These are phyloP conservation scores for Anarhynchus alexandrinus DNA, from an alignment of 2,113 vertebrate species.

Conservation along the genomic window DNA sequence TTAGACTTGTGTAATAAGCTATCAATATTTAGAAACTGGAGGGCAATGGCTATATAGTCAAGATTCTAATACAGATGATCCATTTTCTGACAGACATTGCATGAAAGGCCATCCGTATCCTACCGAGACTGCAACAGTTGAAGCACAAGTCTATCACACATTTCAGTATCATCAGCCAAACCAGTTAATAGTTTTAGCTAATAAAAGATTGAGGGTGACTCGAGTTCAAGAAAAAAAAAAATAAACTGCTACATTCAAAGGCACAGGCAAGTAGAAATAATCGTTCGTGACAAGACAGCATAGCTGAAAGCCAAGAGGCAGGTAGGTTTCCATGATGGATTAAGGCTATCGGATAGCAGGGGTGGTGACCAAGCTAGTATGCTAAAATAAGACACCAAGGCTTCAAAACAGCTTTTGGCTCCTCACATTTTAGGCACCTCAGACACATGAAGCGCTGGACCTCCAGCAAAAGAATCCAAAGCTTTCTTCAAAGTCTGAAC, in stretches of 20 bases:
- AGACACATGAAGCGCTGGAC: background rate
- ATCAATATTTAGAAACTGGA: background rate
- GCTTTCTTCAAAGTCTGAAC: background rate
- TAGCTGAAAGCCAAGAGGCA: background rate
- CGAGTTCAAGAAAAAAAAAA: background rate
- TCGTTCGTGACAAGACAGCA: background rate
- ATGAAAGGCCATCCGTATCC: background rate
- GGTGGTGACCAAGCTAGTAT: background rate
- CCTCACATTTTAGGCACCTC: background rate
- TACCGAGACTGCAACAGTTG: background rate
- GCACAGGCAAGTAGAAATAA: background rate
- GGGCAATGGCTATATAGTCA: background rate
- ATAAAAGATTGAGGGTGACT: background rate
- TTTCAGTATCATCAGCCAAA: background rate
- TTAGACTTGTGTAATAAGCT: background rate
- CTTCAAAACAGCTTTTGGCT: background rate
- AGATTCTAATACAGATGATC: background rate
- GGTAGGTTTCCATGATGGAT: background rate
- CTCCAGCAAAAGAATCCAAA: background rate
- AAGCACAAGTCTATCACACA: background rate
- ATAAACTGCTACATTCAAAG: background rate
- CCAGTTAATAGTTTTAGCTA: background rate
- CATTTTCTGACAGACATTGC: background rate
- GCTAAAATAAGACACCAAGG: slow-evolving; percentile 1
- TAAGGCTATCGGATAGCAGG: background rate